These are phyloP conservation scores for Dasypogon diadema DNA, from an alignment of 2,888 invertebrate genomes.

Conservation along the genomic window DNA sequence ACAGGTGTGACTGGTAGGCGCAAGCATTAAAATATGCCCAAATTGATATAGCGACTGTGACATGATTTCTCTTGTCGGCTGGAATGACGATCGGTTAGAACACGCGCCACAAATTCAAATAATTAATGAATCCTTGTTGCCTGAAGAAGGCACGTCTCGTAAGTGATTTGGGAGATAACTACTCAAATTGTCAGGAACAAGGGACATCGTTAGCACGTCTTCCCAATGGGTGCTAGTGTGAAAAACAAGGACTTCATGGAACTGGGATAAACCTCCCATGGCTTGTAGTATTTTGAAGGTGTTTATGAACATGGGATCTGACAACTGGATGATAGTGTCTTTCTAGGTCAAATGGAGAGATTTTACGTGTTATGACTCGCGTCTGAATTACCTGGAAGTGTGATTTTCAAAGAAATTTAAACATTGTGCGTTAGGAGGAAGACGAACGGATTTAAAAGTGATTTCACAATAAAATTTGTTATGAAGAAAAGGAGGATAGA, in stretches of 20 bases:
- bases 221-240: background rate
- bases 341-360: background rate
- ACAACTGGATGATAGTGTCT: background rate
- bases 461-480: no score
- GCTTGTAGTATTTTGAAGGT: background rate
- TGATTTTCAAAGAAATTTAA: no score
- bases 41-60: background rate
- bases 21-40: background rate
- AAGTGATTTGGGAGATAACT: slow-evolving; percentile 26
- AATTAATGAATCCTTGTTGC: slow-evolving; percentile 21
- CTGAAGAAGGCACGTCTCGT: slow-evolving; percentile 1
- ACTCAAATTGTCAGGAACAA: slow-evolving; percentile 24
- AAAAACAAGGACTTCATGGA: background rate
- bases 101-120: slow-evolving; percentile 22
- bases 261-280: background rate
- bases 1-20: background rate
- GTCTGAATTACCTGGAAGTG: no score
- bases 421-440: no score
- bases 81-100: background rate
- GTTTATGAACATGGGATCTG: background rate
- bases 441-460: no score
- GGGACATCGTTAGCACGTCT: slow-evolving; percentile 15
- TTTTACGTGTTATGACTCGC: background rate
- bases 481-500: no score
- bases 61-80: background rate